Evolutionary conservation across 2,888 invertebrate species (phyloP).

Genomic region (Sympetrum striolatum): DNA sequence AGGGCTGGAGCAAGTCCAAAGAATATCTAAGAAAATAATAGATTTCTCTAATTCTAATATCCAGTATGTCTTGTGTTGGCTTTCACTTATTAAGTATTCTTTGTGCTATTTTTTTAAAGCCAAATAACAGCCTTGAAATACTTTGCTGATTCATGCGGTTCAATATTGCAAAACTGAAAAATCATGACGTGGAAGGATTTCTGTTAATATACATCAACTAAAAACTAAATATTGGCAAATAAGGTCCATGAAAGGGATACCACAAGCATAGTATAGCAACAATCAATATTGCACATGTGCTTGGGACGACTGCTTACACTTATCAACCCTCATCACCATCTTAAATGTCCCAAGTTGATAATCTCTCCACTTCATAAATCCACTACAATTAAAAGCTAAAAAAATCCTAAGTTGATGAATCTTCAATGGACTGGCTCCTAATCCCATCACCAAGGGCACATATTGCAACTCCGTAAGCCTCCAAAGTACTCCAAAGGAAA

Average conservation of each 20-base stretch:
- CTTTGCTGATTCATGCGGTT: neutral
- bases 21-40: conserved; percentile 36
- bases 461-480: neutral
- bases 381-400: conserved; percentile 14
- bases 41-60: neutral
- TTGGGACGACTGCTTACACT: conserved; percentile 10
- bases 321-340: conserved; percentile 21
- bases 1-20: conserved; percentile 42
- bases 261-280: conserved; percentile 31
- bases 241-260: neutral
- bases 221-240: conserved; percentile 19
- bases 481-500: neutral
- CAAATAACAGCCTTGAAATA: neutral
- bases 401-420: neutral
- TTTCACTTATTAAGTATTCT: neutral
- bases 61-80: neutral
- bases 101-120: neutral
- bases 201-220: neutral
- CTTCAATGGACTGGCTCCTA: conserved; percentile 31
- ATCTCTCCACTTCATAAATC: neutral
- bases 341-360: conserved; percentile 18
- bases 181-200: neutral
- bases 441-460: conserved; percentile 17
- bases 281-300: conserved; percentile 31
- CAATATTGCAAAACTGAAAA: neutral